Conservation (phyloP, 2,888 invertebrate genomes). For the Neoitamus cyanurus region DNA sequence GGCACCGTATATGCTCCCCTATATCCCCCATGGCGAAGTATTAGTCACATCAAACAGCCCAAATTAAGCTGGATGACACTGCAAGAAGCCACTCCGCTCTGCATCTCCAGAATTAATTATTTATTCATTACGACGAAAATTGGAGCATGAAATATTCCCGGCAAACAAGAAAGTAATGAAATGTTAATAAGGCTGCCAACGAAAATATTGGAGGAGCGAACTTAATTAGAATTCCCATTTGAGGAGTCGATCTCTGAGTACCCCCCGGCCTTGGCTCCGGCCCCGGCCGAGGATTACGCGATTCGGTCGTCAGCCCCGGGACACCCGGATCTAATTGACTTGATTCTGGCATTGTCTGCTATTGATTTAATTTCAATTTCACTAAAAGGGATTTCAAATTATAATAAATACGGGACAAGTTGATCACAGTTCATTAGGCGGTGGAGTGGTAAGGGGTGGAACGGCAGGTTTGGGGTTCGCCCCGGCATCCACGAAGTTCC, state of each 20-base stretch:
- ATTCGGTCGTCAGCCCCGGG: not conserved
- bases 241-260: conserved; percentile 8
- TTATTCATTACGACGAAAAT: conserved; percentile 28
- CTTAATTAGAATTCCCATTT: conserved; percentile 38
- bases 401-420: conserved; percentile 31
- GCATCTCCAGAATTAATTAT: conserved; percentile 32
- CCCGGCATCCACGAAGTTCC: not conserved
- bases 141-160: conserved; percentile 36
- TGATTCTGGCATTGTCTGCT: conserved; percentile 25
- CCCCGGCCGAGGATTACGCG: not conserved
- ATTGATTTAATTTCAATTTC: conserved; percentile 30
- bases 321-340: conserved; percentile 19
- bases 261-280: not conserved
- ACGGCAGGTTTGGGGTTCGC: too few relatives aligned
- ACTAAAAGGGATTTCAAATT: conserved; percentile 38
- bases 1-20: not conserved
- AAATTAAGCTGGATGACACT: conserved; percentile 18
- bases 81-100: conserved; percentile 3
- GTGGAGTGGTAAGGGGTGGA: not conserved
- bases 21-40: not conserved
- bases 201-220: conserved; percentile 37
- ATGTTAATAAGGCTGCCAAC: conserved; percentile 29
- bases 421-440: conserved; percentile 33
- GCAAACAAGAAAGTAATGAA: conserved; percentile 36
- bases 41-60: conserved; percentile 26